Conservation (phyloP, 2,113 vertebrate species). For the Sialia sialis region DNA sequence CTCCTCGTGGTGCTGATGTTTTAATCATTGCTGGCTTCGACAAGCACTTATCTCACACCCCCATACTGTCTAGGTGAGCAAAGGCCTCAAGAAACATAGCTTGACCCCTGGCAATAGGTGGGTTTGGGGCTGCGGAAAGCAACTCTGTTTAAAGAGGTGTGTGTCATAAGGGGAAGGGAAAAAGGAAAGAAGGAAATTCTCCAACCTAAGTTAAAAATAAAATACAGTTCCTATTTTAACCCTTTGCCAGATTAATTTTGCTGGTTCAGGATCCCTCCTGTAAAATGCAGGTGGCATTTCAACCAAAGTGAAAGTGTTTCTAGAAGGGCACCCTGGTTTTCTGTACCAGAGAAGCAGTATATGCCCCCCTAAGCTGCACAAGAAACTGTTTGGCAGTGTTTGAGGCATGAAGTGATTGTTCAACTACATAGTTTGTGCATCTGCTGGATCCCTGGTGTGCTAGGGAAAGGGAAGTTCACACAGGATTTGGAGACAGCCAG, state of each 20-base stretch:
- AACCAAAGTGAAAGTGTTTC: neutral
- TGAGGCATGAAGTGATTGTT: neutral
- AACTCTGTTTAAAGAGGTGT: neutral
- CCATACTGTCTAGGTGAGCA: neutral
- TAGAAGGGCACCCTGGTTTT: neutral
- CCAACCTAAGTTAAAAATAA: neutral
- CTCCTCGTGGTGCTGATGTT: neutral
- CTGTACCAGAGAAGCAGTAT: neutral
- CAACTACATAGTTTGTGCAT: fast-evolving
- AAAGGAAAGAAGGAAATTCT: neutral
- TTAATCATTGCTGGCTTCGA: neutral
- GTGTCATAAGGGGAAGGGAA: neutral
- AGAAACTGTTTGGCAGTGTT: neutral
- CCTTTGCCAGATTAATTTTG: neutral
- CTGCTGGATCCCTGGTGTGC: neutral
- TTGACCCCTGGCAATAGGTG: neutral
- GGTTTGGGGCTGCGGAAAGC: neutral
- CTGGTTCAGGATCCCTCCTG: neutral
- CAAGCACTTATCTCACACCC: neutral
- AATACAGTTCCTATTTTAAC: neutral
- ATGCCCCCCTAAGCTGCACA: neutral
- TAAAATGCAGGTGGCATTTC: neutral
- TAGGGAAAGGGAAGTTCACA: neutral
- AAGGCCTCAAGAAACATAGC: neutral
- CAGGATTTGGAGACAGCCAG: neutral